Evolutionary conservation across 92 coral and sea anemone genomes (phyloP).

Genomic region (Phenganax subtilis): DNA sequence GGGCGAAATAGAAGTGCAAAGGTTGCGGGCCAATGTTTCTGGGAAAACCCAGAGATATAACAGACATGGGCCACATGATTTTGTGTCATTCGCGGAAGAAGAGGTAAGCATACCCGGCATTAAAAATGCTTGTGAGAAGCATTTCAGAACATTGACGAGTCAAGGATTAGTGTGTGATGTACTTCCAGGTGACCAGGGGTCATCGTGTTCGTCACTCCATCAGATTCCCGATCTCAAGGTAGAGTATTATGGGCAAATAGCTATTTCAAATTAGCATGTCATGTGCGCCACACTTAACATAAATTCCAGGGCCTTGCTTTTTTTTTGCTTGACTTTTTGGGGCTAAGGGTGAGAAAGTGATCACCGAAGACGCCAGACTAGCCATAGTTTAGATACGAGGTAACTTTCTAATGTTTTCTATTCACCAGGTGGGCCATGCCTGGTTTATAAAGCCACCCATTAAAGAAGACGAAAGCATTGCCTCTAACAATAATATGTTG

Average conservation of each 20-base stretch:
- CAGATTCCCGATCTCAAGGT: conserved; percentile 19
- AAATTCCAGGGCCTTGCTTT: too few relatives aligned
- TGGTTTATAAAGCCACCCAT: not conserved
- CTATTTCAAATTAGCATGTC: too few relatives aligned
- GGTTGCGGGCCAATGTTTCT: not conserved
- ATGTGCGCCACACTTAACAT: too few relatives aligned
- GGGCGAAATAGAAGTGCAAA: too few relatives aligned
- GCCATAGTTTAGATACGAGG: too few relatives aligned
- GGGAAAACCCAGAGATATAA: conserved; percentile 25
- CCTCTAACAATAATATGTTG: not conserved
- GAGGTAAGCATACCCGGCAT: conserved; percentile 8
- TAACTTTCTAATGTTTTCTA: too few relatives aligned
- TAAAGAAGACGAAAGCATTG: too few relatives aligned
- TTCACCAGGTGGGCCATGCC: not conserved
- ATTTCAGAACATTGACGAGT: not conserved
- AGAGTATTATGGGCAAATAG: too few relatives aligned
- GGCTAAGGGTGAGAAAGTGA: too few relatives aligned
- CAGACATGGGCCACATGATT: conserved; percentile 9
- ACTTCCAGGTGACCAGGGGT: conserved; percentile 18
- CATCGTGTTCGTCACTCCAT: not conserved
- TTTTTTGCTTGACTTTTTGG: too few relatives aligned
- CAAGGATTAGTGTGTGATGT: conserved; percentile 27
- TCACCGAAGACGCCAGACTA: too few relatives aligned
- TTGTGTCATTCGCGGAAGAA: conserved; percentile 11
- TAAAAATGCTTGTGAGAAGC: conserved; percentile 11